Evolutionary conservation across 2,888 invertebrate species (phyloP).

Genomic region (Rugalucina vietnamica): DNA sequence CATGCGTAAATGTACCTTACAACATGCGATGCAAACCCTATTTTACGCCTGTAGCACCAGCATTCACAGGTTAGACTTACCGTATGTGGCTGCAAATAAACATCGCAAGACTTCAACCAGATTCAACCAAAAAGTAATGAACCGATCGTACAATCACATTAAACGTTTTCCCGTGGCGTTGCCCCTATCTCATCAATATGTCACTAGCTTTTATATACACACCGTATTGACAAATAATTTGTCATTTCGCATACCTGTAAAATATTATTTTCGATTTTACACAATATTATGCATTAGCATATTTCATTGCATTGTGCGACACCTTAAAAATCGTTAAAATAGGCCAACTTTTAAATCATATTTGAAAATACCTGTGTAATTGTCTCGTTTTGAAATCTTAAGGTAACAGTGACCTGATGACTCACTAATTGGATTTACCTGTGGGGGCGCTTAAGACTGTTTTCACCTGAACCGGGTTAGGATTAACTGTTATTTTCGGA

Average conservation of each 20-base stretch:
- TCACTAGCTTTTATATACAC: not conserved
- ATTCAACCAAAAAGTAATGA: no score
- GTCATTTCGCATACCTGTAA: not conserved
- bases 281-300: not conserved
- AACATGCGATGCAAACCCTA: no score
- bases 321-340: not conserved
- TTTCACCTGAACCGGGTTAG: not conserved
- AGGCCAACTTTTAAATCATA: not conserved
- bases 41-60: no score
- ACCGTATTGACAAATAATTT: not conserved
- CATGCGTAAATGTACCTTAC: no score
- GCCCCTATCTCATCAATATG: not conserved
- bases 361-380: not conserved
- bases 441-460: conserved; percentile 14
- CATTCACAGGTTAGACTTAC: no score
- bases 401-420: not conserved
- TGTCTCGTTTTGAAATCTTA: conserved; percentile 1
- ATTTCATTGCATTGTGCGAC: not conserved
- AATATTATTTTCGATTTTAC: not conserved
- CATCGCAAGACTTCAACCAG: no score
- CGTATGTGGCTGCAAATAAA: no score
- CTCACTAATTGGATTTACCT: conserved; percentile 35
- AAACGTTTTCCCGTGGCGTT: no score
- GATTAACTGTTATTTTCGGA: not conserved
- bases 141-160: no score